Conservation (phyloP, 2,888 invertebrate genomes). For the Gandaritis pyraliata region DNA sequence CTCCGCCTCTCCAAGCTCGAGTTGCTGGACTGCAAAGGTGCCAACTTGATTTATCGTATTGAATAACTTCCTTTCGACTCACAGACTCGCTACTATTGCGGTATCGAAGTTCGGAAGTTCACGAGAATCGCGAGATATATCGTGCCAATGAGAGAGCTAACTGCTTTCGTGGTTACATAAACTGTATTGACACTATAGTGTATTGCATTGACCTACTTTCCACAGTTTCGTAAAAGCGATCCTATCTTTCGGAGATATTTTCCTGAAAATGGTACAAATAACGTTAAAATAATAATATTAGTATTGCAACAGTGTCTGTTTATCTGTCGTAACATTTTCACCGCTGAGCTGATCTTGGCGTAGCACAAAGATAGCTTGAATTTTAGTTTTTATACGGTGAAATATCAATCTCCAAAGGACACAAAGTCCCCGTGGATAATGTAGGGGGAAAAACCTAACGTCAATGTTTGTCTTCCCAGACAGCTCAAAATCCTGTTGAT, state of each 20-base stretch:
- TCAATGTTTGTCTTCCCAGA: slow-evolving; percentile 11
- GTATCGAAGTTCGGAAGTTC: slow-evolving; percentile 43
- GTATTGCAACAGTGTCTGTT: too few species aligned
- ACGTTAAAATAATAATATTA: too few species aligned
- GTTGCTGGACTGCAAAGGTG: slow-evolving; percentile 68
- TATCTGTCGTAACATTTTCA: too few species aligned
- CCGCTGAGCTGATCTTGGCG: too few species aligned
- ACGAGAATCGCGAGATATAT: slow-evolving; percentile 43
- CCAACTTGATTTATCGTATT: slow-evolving; percentile 46
- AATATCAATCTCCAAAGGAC: background rate
- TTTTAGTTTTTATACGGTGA: too few species aligned
- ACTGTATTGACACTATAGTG: slow-evolving; percentile 40
- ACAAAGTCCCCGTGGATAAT: background rate
- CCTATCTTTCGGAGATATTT: slow-evolving; percentile 14
- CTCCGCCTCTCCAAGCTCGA: slow-evolving; percentile 68
- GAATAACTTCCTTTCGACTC: slow-evolving; percentile 45
- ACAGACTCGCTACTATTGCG: slow-evolving; percentile 43
- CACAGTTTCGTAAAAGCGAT: slow-evolving; percentile 29
- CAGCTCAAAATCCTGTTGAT: slow-evolving; percentile 47
- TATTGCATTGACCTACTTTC: slow-evolving; percentile 38
- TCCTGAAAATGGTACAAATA: background rate
- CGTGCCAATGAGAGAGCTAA: slow-evolving; percentile 42
- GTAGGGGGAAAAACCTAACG: background rate
- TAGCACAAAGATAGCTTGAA: too few species aligned
- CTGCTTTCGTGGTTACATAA: slow-evolving; percentile 35